phyloP scores from a whole-genome alignment of 1,140 invertebrate genomes.

The Platyscapa corneri region DNA sequence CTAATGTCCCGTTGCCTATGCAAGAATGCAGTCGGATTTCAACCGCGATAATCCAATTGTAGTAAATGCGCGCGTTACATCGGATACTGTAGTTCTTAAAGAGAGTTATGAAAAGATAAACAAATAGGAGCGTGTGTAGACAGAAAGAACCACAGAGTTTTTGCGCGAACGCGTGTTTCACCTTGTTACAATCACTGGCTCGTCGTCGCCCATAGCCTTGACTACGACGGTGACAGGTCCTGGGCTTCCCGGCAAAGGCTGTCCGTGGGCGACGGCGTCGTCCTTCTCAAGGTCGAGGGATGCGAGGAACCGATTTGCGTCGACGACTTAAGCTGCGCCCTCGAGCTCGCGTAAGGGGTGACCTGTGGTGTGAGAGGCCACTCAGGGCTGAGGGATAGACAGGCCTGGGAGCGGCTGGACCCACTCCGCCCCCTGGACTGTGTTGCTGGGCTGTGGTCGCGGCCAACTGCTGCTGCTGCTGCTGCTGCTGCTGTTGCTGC shows the following conservation, averaged over 20 bases:
- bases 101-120: background rate
- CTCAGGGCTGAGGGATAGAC: conserved; percentile 70
- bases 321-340: conserved; percentile 60
- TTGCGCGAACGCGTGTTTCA: background rate
- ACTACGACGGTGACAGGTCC: conserved; percentile 72
- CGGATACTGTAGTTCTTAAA: background rate
- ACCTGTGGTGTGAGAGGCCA: conserved; percentile 66
- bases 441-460: conserved; percentile 64
- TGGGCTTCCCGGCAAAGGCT: conserved; percentile 70
- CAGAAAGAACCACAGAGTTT: background rate
- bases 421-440: conserved; percentile 42
- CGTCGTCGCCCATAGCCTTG: conserved; percentile 49
- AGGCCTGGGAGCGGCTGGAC: conserved; percentile 71
- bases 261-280: conserved; percentile 71
- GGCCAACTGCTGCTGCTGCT: conserved; percentile 54
- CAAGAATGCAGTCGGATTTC: background rate
- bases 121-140: background rate
- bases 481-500: conserved; percentile 69
- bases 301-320: conserved; percentile 61
- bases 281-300: conserved; percentile 65
- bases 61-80: background rate
- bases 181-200: background rate
- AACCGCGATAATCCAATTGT: background rate
- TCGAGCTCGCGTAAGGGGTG: conserved; percentile 71
- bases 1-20: background rate